Evolutionary conservation across 2,797 vertebrate species (phyloP).

Genomic region (Enteromius mattozi): DNA sequence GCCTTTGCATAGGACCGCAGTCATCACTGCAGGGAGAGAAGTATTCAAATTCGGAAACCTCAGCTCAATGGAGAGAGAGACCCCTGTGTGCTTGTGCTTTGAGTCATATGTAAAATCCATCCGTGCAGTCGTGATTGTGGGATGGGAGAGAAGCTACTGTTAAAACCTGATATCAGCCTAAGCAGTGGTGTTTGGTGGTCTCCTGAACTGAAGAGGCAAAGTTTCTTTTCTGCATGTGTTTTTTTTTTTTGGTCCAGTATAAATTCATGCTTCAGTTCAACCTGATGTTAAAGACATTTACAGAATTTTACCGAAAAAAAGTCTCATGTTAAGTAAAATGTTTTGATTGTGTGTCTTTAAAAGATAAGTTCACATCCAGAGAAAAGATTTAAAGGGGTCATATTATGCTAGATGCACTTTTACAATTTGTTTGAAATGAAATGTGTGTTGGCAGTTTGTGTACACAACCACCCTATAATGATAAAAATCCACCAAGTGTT

Average conservation of each 20-base stretch:
- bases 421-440: too few species aligned
- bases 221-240: not conserved
- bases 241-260: not conserved
- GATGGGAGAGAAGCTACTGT: slow-evolving; percentile 11
- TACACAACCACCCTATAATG: too few species aligned
- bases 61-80: slow-evolving; percentile 64
- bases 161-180: slow-evolving; percentile 26
- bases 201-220: not conserved
- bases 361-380: not conserved
- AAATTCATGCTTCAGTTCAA: not conserved
- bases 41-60: slow-evolving; percentile 57
- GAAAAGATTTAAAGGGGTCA: too few species aligned
- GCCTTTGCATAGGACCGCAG: slow-evolving; percentile 37
- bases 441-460: too few species aligned
- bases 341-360: not conserved
- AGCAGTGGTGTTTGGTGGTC: not conserved
- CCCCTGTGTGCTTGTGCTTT: slow-evolving; percentile 62
- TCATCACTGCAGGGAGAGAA: slow-evolving; percentile 53
- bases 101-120: slow-evolving; percentile 66
- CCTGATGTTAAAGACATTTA: not conserved
- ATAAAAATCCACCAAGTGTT: too few species aligned
- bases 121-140: slow-evolving; percentile 59
- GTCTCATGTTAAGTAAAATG: too few species aligned
- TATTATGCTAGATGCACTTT: too few species aligned
- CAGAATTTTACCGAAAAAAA: not conserved